Evolutionary conservation across 53 echinoderm and acorn worm genomes (phyloP).

Genomic region (Echinometra lucunter): DNA sequence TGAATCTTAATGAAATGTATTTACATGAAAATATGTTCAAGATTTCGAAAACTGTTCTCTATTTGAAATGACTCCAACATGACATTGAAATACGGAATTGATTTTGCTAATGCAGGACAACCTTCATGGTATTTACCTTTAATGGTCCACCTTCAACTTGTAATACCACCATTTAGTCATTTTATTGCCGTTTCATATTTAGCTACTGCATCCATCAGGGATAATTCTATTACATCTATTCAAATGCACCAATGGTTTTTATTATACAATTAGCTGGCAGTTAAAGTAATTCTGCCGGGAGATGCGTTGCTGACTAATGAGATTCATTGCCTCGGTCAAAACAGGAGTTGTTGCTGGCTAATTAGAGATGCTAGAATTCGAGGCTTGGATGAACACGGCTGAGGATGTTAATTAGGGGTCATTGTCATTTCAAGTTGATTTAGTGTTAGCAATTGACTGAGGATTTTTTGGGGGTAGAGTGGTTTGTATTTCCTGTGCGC

Average conservation of each 20-base stretch:
- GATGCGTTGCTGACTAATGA: background rate
- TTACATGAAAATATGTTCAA: no score
- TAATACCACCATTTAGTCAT: background rate
- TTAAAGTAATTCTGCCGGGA: background rate
- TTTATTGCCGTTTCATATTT: background rate
- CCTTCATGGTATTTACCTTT: background rate
- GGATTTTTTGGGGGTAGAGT: background rate
- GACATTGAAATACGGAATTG: background rate
- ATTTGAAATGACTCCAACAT: no score
- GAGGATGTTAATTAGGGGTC: constrained; percentile 33
- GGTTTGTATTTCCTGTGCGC: constrained; percentile 21
- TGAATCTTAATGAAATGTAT: no score
- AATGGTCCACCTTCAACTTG: background rate
- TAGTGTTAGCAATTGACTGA: constrained; percentile 2
- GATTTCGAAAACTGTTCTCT: no score
- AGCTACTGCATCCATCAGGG: background rate
- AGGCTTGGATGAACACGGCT: constrained; percentile 23
- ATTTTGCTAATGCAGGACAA: background rate
- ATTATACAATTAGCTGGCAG: background rate
- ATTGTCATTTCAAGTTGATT: constrained; percentile 43
- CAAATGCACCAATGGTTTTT: constrained; percentile 28
- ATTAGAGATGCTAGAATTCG: constrained; percentile 27
- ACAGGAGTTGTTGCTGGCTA: constrained; percentile 14
- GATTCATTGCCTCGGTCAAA: constrained; percentile 34
- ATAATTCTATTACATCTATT: background rate